Evolutionary conservation across 1,140 invertebrate species (phyloP).

Genomic region (Bombus haemorrhoidalis): DNA sequence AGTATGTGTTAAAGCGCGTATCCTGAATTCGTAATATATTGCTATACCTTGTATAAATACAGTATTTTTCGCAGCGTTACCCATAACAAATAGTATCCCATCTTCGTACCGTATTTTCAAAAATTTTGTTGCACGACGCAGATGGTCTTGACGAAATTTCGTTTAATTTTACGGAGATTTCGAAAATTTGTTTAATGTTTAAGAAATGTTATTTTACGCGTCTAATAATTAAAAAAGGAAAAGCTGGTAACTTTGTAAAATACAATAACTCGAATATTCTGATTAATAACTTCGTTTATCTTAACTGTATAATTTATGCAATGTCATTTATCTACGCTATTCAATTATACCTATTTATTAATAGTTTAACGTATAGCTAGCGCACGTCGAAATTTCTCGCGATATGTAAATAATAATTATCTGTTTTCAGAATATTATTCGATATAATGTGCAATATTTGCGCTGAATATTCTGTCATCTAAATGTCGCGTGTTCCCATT

Average conservation of each 20-base stretch:
- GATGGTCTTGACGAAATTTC: background rate
- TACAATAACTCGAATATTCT: background rate
- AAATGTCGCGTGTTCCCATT: background rate
- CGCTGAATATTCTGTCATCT: background rate
- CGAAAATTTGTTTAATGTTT: background rate
- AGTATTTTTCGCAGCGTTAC: background rate
- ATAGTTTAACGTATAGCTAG: background rate
- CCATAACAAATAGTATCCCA: background rate
- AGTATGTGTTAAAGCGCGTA: background rate
- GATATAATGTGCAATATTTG: background rate
- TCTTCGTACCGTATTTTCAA: too few relatives aligned
- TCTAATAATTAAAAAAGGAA: too few relatives aligned
- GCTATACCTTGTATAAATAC: background rate
- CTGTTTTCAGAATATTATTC: background rate
- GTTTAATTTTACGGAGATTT: background rate
- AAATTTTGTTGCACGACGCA: background rate
- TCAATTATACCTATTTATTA: background rate
- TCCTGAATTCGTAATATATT: background rate
- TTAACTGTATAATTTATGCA: background rate
- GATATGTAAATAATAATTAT: background rate
- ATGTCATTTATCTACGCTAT: background rate
- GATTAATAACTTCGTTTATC: background rate
- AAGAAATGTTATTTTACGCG: too few relatives aligned
- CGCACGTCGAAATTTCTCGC: background rate
- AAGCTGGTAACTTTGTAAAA: background rate